Conservation (phyloP, 2,113 vertebrate species). For the Myotis yumanensis region DNA sequence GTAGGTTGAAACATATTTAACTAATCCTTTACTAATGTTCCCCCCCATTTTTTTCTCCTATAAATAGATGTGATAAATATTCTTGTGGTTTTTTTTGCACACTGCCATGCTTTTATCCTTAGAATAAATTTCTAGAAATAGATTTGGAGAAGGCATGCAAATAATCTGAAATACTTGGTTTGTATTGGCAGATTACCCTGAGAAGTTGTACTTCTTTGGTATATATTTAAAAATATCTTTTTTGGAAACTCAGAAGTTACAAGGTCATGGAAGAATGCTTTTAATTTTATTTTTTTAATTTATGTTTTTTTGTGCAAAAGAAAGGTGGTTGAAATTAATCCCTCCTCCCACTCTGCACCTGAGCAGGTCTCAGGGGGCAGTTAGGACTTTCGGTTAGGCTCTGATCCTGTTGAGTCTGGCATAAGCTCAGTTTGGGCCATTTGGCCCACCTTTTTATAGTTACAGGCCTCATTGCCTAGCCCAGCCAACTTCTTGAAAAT, state of each 20-base stretch:
- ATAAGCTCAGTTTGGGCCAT: neutral
- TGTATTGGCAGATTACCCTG: neutral
- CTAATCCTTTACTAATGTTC: neutral
- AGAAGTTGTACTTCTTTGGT: neutral
- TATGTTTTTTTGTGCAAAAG: neutral
- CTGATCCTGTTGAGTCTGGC: neutral
- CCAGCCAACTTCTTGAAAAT: neutral
- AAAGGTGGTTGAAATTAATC: neutral
- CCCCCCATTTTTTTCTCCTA: neutral
- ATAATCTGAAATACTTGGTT: neutral
- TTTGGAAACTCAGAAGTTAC: neutral
- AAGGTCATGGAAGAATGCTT: neutral
- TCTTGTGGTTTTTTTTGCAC: neutral
- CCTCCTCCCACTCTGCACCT: neutral
- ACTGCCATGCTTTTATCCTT: neutral
- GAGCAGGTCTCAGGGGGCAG: neutral
- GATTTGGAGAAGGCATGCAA: neutral
- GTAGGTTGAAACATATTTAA: neutral
- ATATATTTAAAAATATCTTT: constrained; percentile 29
- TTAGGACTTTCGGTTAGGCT: neutral
- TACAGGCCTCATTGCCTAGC: neutral
- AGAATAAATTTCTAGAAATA: constrained; percentile 10
- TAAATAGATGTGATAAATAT: neutral
- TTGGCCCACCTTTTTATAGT: neutral
- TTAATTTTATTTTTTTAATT: neutral